Evolutionary conservation across 2,113 vertebrate species (phyloP).

Genomic region (Thinocorus orbignyianus): DNA sequence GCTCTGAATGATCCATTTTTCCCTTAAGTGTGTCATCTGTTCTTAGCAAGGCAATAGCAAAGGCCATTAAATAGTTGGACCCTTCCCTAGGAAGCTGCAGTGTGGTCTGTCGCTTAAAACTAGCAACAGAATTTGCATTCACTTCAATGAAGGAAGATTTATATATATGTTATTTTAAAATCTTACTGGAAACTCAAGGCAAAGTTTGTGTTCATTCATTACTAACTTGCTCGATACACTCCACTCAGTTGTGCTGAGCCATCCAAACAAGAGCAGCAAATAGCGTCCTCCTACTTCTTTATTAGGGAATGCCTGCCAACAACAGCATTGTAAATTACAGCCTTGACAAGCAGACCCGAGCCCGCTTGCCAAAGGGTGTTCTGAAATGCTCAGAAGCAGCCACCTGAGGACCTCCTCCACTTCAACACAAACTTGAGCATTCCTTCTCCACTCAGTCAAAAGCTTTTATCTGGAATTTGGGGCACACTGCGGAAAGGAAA

Average conservation of each 20-base stretch:
- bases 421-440: background rate
- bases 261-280: background rate
- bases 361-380: background rate
- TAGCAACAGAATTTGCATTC: background rate
- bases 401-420: background rate
- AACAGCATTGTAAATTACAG: background rate
- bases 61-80: background rate
- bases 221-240: background rate
- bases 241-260: background rate
- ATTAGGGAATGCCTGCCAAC: constrained; percentile 39
- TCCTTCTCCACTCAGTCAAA: background rate
- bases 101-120: background rate
- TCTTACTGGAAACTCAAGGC: background rate
- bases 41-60: background rate
- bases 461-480: background rate
- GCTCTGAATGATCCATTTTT: background rate
- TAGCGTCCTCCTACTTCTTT: background rate
- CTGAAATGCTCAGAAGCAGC: background rate
- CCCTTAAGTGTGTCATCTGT: background rate
- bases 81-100: background rate
- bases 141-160: background rate
- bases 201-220: background rate
- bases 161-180: background rate
- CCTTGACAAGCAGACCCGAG: background rate
- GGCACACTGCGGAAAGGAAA: background rate